A percentile compares a stretch with the other conserved stretches of the same genome.
These are phyloP conservation scores for Cercocebus atys DNA, from an alignment of 2,113 vertebrate species.

Conservation along the genomic window DNA sequence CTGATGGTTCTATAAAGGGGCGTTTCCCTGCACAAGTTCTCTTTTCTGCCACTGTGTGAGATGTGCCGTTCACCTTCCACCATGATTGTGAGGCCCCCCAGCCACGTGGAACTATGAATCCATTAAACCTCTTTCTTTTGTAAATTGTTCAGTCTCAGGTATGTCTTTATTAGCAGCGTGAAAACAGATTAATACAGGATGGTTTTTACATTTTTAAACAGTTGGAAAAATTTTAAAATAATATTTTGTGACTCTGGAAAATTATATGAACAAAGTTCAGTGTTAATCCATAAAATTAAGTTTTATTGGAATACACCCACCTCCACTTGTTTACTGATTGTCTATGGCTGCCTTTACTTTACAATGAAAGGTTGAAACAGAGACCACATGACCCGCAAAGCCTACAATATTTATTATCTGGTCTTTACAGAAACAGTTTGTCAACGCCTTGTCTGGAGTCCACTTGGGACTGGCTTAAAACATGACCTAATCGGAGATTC, in stretches of 20 bases:
- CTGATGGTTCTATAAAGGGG: no score
- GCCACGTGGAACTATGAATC: no score
- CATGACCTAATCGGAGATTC: neutral
- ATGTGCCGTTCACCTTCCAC: no score
- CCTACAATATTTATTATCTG: neutral
- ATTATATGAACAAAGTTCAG: neutral
- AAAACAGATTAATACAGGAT: no score
- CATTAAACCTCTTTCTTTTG: no score
- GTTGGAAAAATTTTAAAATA: neutral
- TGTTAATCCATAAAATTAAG: neutral
- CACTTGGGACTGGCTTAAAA: accelerated
- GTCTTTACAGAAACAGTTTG: neutral
- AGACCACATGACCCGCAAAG: neutral
- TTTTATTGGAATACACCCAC: neutral
- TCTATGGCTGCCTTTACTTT: no score
- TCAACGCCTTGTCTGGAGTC: neutral
- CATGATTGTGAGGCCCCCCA: no score
- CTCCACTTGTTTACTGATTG: neutral
- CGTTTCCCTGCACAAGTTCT: no score
- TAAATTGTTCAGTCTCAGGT: no score
- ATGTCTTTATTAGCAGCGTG: no score
- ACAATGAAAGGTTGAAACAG: neutral
- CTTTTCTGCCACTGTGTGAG: no score
- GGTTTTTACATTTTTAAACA: neutral
- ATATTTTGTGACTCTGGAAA: neutral